Base-by-base conservation (phyloP, 53 echinoderm and acorn worm genomes). In the Actinopyga echinites region DNA sequence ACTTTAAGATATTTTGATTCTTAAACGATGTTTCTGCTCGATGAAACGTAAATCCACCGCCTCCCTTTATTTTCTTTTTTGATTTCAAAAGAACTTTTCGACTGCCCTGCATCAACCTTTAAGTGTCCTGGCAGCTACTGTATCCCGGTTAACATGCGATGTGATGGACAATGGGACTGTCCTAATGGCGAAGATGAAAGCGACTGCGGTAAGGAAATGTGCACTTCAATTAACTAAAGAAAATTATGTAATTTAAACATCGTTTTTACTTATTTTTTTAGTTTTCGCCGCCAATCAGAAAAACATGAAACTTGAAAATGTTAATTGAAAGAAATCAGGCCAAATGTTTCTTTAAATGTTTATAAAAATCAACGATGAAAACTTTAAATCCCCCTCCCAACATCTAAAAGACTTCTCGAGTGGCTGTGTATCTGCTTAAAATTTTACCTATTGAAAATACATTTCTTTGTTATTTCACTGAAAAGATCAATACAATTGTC, bases 121-220 rank as follows among this genome's bases (percentile, higher is more conserved):
- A 94, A 94, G 63, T 94, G 94, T 65, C 92, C 89, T 0, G 40
- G 73, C 22, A 92, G 94, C 21, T 92, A 90, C 69, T 97, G 97
- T 66, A 89, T 97, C 40, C 90, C 87, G 80, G 75, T 90, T 29
- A 86, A 84, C 33, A 64, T 85, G 59, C 73, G 92, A 82, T 97
- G 97, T 84, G 91, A 97, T 66, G 79, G 86, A 19, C 71, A 64
- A 22, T 30, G 67, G 9, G 92, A 97, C 61, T 97, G 97, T 55
- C 93, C 94, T 12, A 88, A 75, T 9, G 93, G 94, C 29, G 93
- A 97, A 61, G 97, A 97, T 40, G 97, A 97, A 66, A 10, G 78
- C 15, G 53, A 57, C 38, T 97, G 97, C 66, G 92, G 97, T 92
- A 73, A 71, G 95, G 75, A 49, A 15, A 49, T 15, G 17, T 49